Evolutionary conservation across 2,888 invertebrate genomes (phyloP), one percentile per base, ranked within the genome.

Genomic region (Schizotus pectinicornis): DNA sequence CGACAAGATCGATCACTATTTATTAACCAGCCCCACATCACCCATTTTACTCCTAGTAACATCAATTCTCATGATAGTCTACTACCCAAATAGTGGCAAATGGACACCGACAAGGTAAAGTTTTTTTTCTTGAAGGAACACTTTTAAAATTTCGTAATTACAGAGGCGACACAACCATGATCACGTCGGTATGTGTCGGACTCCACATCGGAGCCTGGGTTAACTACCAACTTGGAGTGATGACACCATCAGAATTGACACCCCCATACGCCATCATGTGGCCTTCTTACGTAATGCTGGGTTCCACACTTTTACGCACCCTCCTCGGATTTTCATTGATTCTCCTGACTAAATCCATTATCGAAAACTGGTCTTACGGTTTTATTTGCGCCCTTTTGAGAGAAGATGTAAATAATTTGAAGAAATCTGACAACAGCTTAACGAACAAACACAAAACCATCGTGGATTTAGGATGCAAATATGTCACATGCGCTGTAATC

Each of bases 81-180:
- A 87, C 75, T 92, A 94, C 78, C 96, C 95, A 0, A 86, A 87
- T 63, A 88, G 91, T 47, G 89, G 91, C 66, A 88, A 88, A 71
- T 95, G 95, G 94, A 95, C 94, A 49, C 94, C 95, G 6, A 94
- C 95, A 11, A 88, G 90, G 92, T 91, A 80, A 74, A 63, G 59
- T 48, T 7, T 35, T 30, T 37, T 2, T 14, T 1, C 3, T 2
- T 14, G n/a, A 11, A 48, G 14, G 2, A 11, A 38, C 1, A 22
- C 14, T 35, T 47, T 35, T 12, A 7, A 41, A 39, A 13, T 13
- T 39, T 49, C 5, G 30, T 8, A 57, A 30, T 83, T 83, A 6
- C 80, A 92, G 95, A 74, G 94, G 94, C 14, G 95, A 96, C 79
- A 95, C 95, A 0, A 88, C 93, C 1, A 90, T 93, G 85, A 90